phyloP scores from a whole-genome alignment of 1,140 invertebrate genomes.

The Hycleus cichorii region DNA sequence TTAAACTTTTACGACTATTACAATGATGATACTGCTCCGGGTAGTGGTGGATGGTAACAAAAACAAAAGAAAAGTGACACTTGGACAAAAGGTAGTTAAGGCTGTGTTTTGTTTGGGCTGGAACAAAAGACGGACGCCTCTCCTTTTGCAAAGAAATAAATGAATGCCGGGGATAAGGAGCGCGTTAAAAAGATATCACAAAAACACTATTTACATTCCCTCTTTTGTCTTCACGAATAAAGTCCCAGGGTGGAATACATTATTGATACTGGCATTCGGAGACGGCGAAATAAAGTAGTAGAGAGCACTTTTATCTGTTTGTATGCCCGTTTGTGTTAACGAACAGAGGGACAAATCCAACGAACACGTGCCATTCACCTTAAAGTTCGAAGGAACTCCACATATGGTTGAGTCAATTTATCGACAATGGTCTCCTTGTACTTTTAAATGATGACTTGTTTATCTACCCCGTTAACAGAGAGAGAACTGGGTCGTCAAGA shows the following conservation, averaged over 20 bases:
- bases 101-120: constrained; percentile 37
- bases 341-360: no score
- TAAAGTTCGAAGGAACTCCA: no score
- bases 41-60: constrained; percentile 15
- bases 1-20: constrained; percentile 34
- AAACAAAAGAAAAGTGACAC: constrained; percentile 42
- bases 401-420: no score
- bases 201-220: constrained; percentile 40
- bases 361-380: no score
- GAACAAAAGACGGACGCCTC: constrained; percentile 30
- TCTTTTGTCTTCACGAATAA: constrained; percentile 35
- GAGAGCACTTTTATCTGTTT: no score
- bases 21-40: no score
- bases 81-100: constrained; percentile 44
- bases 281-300: neutral
- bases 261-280: constrained; percentile 30
- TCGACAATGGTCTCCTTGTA: no score
- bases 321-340: no score
- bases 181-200: constrained; percentile 41
- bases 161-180: constrained; percentile 34
- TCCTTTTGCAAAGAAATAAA: constrained; percentile 36
- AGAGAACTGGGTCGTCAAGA: no score
- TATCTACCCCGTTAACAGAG: no score
- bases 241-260: constrained; percentile 29
- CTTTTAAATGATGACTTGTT: no score